phyloP scores from a whole-genome alignment of 2,888 invertebrate genomes.

The Crossocerus cetratus region DNA sequence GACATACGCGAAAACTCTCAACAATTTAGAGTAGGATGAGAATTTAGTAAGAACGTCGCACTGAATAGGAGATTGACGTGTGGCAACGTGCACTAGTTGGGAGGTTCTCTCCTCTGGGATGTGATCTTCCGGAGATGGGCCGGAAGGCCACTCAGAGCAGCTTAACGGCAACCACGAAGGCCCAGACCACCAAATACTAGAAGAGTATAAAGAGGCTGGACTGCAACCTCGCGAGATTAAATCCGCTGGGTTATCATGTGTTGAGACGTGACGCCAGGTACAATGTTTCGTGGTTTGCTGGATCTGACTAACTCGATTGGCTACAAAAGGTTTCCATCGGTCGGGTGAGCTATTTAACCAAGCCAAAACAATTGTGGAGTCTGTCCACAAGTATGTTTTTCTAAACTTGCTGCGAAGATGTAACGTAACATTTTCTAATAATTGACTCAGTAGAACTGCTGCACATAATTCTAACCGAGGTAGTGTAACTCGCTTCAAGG shows the following conservation, averaged over 20 bases:
- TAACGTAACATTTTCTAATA: neutral
- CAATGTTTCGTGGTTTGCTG: neutral
- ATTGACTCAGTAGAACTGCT: neutral
- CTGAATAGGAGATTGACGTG: too few species aligned
- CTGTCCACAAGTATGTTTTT: neutral
- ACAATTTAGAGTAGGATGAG: too few species aligned
- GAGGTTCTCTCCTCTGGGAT: too few species aligned
- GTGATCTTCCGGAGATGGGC: too few species aligned
- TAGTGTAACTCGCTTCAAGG: neutral
- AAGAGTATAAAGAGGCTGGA: too few species aligned
- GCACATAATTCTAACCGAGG: conserved; percentile 12
- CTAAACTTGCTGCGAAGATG: neutral
- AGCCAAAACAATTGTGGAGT: conserved; percentile 11
- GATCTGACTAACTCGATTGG: conserved; percentile 5
- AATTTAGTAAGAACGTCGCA: too few species aligned
- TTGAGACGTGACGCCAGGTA: neutral
- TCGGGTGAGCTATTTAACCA: neutral
- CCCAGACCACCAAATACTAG: too few species aligned
- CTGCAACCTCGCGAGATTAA: too few species aligned
- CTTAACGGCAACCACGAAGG: too few species aligned
- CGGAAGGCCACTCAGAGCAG: too few species aligned
- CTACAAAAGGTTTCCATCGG: conserved; percentile 18
- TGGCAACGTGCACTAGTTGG: too few species aligned
- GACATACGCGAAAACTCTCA: too few species aligned
- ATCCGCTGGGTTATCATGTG: conserved; percentile 6